Evolutionary conservation across 2,888 invertebrate species (phyloP), one percentile per base, ranked within the genome.

Genomic region (Monochamus alternatus): DNA sequence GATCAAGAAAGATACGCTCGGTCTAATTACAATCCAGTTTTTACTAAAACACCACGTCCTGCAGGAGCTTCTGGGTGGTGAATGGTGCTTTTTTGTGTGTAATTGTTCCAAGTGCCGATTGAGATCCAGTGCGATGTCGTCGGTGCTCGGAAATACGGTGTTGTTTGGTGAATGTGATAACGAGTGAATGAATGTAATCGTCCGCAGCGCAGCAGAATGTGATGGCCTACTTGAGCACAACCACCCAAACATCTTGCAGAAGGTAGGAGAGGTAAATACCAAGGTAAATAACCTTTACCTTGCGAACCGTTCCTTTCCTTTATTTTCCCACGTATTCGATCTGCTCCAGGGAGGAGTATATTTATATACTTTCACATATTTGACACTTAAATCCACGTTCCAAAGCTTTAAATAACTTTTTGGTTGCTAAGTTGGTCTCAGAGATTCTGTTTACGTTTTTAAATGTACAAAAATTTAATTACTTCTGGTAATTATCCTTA

Each of bases 241-340:
- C 81, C 60, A 75, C 78, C 73, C 81, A 79, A 65, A 70, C 65
- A 65, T 47, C 72, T 67, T 73, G 69, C 73, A 78, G 81, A 82
- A 83, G 83, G 83, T 83, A 83, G 82, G 82, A 78, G 77, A 83
- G 83, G 83, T 83, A 83, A 83, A 82, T 82, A 82, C 73, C 67
- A 55, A 51, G 67, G 55, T 67, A 67, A 38, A 63, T 52, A 52
- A 32, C 71, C 52, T 63, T 71, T 63, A 60, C 69, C 69, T 69
- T 69, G 55, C 60, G 31, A 51, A 43, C 7, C 30, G 22, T 14
- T 38, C 38, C 14, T 60, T 38, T 10, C 3, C 12, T 55, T 55
- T 55, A 55, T 55, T 55, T 55, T 14, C 22, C n/a, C 55, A n/a
- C 14, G 22, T 55, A 55, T 55, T 0, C n/a, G 51, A 9, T 9